phyloP scores from a whole-genome alignment of 2,888 invertebrate genomes.

The Cantharis flavilabris region DNA sequence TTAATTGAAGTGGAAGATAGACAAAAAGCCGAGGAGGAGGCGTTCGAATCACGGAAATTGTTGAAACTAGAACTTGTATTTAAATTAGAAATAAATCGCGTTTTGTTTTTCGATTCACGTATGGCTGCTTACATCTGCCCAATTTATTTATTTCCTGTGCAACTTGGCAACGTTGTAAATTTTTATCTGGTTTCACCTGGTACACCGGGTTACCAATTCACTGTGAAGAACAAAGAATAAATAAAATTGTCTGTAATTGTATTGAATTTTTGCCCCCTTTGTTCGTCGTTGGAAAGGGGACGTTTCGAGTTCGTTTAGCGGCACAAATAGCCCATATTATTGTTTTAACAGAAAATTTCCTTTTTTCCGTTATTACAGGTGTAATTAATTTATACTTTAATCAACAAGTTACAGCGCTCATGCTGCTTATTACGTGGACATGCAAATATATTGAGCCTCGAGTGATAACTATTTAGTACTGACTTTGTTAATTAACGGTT shows the following conservation, averaged over 20 bases:
- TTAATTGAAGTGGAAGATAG: neutral
- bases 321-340: neutral
- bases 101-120: conserved; percentile 32
- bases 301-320: conserved; percentile 6
- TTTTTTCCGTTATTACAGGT: neutral
- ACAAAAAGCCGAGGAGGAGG: conserved; percentile 1
- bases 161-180: conserved; percentile 24
- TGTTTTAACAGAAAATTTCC: neutral
- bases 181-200: conserved; percentile 35
- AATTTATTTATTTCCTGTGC: conserved; percentile 37
- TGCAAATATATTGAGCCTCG: conserved; percentile 17
- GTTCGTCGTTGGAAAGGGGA: conserved; percentile 1
- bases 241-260: conserved; percentile 26
- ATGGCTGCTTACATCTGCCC: conserved; percentile 37
- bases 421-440: conserved; percentile 13
- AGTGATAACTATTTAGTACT: conserved; percentile 10
- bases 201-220: conserved; percentile 27
- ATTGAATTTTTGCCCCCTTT: conserved; percentile 12
- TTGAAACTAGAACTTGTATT: conserved; percentile 10
- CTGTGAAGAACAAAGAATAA: conserved; percentile 24
- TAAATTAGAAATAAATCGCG: conserved; percentile 17
- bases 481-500: conserved; percentile 15
- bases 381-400: neutral
- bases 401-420: neutral
- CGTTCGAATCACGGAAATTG: conserved; percentile 10